A percentile compares a stretch with the other conserved stretches of the same genome.
These are phyloP conservation scores for Cotesia vestalis DNA, from an alignment of 1,140 invertebrate species.

Conservation along the genomic window DNA sequence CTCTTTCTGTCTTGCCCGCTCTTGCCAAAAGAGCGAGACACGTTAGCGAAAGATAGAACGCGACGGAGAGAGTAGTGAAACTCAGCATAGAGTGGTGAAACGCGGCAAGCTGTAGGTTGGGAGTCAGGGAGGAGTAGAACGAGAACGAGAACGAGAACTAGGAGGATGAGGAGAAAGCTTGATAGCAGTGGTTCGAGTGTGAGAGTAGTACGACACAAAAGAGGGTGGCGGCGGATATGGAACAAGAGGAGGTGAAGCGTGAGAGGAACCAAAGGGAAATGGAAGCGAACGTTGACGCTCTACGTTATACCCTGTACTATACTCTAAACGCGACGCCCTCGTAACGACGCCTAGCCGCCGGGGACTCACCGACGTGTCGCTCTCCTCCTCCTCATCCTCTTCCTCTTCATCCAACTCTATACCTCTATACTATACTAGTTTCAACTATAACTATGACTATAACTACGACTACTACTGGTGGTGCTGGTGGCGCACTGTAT, in stretches of 20 bases:
- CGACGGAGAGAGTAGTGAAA: background rate
- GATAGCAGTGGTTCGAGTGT: background rate
- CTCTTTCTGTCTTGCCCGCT: no score
- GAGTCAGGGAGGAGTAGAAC: background rate
- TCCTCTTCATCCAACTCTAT: background rate
- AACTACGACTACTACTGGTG: background rate
- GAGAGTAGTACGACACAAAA: background rate
- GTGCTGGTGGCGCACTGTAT: background rate
- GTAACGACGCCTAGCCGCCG: conserved; percentile 44
- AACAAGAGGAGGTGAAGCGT: background rate
- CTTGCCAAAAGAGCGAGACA: background rate
- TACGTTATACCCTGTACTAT: no score
- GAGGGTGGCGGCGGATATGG: conserved; percentile 7
- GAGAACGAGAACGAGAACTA: background rate
- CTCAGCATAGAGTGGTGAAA: background rate
- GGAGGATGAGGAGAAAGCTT: background rate
- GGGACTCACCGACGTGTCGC: conserved; percentile 38
- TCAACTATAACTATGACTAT: background rate
- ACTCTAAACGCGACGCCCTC: conserved; percentile 43
- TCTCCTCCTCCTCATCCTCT: background rate
- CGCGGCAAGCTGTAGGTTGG: conserved; percentile 4
- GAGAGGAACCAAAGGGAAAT: conserved; percentile 20
- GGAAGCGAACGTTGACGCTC: conserved; percentile 36
- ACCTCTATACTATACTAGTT: background rate
- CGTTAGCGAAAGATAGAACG: background rate